Base-by-base conservation (phyloP, 2,888 invertebrate species). In the Leptinotarsa juncta region DNA sequence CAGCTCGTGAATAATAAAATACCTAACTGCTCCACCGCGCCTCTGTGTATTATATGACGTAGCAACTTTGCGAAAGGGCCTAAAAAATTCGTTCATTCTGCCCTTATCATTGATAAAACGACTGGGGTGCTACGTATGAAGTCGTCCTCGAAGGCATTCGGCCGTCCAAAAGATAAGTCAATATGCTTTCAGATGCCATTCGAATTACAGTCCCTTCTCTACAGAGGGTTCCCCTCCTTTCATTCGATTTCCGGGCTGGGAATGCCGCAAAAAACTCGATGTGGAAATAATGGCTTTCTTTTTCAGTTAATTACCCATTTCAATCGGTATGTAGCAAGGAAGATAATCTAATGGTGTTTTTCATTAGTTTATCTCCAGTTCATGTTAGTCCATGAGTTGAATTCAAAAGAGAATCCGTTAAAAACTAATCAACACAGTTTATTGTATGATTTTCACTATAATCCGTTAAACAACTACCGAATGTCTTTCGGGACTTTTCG, bases 151-250 rank as follows among this genome's bases (percentile, higher is more conserved):
- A 32, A 62, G 62, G 32, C 62, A 62, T 32, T 62, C 62, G 42
- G n/a, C 32, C 62, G 57, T 42, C 42, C n/a, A n/a, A 42, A n/a
- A 62, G 62, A 62, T 62, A 62, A 62, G 62, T 62, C 62, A 62
- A 62, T 62, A 62, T 62, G 62, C 42, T 62, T 62, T 62, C 62
- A 62, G 62, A 32, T 62, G 62, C 42, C 32, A 62, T 42, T 62
- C 42, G 32, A 62, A 62, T 32, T n/a, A 62, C 62, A n/a, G 62
- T 62, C 42, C 42, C 62, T 62, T 62, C 12, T 32, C 62, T 16
- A 7, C 42, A n/a, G 16, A 62, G 62, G 62, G 62, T 62, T 62
- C 12, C 32, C 14, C n/a, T 32, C 5, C 16, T 62, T 16, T 57
- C 20, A 62, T 62, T 62, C 62, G 62, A 62, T 32, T 62, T 62